These are phyloP conservation scores for Drosophila gunungcola DNA, from an alignment of 1,140 invertebrate species.

Conservation along the genomic window DNA sequence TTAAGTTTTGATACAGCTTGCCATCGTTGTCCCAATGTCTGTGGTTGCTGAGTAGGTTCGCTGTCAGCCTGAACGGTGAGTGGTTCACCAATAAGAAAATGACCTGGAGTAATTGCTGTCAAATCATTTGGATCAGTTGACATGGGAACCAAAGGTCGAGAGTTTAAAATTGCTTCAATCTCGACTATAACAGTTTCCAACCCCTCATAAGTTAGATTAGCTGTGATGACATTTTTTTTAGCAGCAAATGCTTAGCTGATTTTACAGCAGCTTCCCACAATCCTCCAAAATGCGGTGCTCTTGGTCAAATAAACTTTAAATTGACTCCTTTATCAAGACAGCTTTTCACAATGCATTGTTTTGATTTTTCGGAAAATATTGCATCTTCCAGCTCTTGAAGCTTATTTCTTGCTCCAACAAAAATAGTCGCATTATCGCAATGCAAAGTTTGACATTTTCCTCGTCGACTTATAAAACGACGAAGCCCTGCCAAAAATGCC, in stretches of 20 bases:
- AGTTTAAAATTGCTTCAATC: not conserved
- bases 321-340: no score
- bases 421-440: constrained; percentile 15
- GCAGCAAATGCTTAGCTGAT: constrained; percentile 2
- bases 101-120: not conserved
- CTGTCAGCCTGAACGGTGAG: not conserved
- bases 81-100: constrained; percentile 1
- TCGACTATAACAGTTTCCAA: not conserved
- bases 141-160: not conserved
- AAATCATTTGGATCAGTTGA: not conserved
- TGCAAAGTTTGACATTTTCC: constrained; percentile 9
- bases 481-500: constrained; percentile 2
- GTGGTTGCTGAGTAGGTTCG: not conserved
- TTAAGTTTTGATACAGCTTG: not conserved
- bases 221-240: constrained; percentile 7
- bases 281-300: not conserved
- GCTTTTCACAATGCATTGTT: no score
- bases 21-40: not conserved
- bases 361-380: no score
- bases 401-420: constrained; percentile 7
- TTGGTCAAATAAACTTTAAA: no score
- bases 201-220: constrained; percentile 3
- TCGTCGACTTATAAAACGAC: constrained; percentile 5
- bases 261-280: constrained; percentile 1
- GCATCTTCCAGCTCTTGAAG: constrained; percentile 2